Evolutionary conservation across 1,140 invertebrate genomes (phyloP).

Genomic region (Archivesica marissinica): DNA sequence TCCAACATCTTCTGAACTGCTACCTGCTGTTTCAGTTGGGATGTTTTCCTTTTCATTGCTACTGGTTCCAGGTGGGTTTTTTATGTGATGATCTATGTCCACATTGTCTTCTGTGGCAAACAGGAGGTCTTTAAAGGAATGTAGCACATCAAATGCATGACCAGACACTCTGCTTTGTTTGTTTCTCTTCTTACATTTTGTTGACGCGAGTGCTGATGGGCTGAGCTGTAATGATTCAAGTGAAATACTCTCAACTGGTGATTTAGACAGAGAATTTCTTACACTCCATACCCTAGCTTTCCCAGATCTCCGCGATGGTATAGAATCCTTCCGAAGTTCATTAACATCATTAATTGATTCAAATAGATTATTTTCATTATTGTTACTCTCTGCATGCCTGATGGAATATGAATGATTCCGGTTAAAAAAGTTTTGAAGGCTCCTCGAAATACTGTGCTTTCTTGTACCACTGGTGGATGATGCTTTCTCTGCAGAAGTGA

Average conservation of each 20-base stretch:
- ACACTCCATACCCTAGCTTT: conserved; percentile 31
- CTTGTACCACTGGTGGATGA: not conserved
- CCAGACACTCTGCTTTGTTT: not conserved
- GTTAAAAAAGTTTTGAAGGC: conserved; percentile 11
- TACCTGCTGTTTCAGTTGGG: not conserved
- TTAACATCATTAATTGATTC: conserved; percentile 12
- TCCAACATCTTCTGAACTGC: not conserved
- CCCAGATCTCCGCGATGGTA: not conserved
- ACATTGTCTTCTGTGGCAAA: not conserved
- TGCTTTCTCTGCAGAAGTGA: not conserved
- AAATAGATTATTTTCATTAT: conserved; percentile 1
- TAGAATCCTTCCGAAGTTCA: not conserved
- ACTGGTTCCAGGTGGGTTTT: not conserved
- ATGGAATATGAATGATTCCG: not conserved
- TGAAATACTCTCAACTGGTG: not conserved
- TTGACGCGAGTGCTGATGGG: too few species aligned
- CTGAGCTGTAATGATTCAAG: not conserved
- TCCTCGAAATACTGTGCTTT: conserved; percentile 6
- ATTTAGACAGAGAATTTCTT: conserved; percentile 21
- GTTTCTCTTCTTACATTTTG: not conserved
- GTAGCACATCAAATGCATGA: conserved; percentile 15
- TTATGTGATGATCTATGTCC: not conserved
- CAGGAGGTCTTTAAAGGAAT: not conserved
- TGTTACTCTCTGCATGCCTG: not conserved
- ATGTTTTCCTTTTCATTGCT: not conserved